These are phyloP conservation scores for Amphimallon solstitiale DNA, from an alignment of 2,888 invertebrate species.

Conservation along the genomic window DNA sequence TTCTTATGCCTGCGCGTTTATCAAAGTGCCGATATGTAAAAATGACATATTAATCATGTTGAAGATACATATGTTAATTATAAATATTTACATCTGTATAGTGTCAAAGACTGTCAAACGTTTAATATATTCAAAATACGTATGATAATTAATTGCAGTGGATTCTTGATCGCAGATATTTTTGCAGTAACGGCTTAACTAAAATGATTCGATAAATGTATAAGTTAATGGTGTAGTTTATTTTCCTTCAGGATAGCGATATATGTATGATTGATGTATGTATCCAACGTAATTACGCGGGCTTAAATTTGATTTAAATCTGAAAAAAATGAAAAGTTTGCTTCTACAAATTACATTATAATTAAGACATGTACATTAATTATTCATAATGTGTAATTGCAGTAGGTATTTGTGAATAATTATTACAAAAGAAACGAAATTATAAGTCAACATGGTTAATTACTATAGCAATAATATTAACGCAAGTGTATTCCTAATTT, in stretches of 20 bases:
- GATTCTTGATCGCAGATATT: conserved; percentile 22
- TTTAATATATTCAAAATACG: conserved; percentile 32
- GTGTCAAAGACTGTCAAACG: conserved; percentile 27
- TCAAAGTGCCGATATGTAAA: conserved; percentile 16
- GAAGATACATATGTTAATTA: conserved; percentile 31
- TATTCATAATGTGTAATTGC: too few relatives aligned
- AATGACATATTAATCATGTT: conserved; percentile 33
- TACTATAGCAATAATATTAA: too few relatives aligned
- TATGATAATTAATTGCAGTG: conserved; percentile 31
- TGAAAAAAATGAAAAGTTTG: background rate
- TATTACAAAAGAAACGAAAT: too few relatives aligned
- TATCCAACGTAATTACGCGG: background rate
- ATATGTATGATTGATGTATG: conserved; percentile 20
- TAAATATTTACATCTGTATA: conserved; percentile 32
- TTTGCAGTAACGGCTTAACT: conserved; percentile 26
- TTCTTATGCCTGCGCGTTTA: background rate
- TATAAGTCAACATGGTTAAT: too few relatives aligned
- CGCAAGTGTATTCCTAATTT: too few relatives aligned
- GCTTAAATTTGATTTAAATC: conserved; percentile 23
- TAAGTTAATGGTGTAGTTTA: conserved; percentile 15
- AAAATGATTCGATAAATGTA: conserved; percentile 13
- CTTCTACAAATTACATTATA: background rate
- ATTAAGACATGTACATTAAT: background rate
- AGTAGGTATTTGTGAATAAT: too few relatives aligned
- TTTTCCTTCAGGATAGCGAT: conserved; percentile 2